These are phyloP conservation scores for Drosophila rhopaloa DNA, from an alignment of 1,140 invertebrate species.

Conservation along the genomic window DNA sequence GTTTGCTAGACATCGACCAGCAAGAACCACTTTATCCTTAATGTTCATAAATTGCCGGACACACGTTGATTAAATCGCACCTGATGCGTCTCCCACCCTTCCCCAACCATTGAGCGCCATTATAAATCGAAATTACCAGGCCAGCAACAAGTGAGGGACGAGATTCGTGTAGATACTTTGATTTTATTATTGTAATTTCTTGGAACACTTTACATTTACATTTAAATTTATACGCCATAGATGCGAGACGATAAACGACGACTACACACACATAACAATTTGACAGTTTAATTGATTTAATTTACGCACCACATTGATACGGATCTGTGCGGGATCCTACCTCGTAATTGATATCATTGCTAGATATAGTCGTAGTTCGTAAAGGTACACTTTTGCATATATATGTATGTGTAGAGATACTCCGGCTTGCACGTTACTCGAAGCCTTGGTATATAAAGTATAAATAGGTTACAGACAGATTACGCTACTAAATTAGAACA, in stretches of 20 bases:
- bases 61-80: conserved; percentile 57
- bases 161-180: conserved; percentile 63
- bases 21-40: conserved; percentile 38
- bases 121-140: conserved; percentile 8
- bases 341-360: conserved; percentile 53
- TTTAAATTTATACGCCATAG: conserved; percentile 74
- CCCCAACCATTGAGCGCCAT: background rate
- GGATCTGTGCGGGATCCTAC: conserved; percentile 24
- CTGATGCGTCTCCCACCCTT: conserved; percentile 8
- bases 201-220: conserved; percentile 80
- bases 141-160: conserved; percentile 29
- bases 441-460: conserved; percentile 65
- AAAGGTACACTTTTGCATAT: conserved; percentile 48
- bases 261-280: conserved; percentile 80
- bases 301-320: conserved; percentile 46
- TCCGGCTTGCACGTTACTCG: conserved; percentile 17
- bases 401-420: conserved; percentile 25
- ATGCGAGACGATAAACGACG: conserved; percentile 74
- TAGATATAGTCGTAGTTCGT: conserved; percentile 51
- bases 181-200: conserved; percentile 76
- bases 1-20: conserved; percentile 10
- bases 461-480: conserved; percentile 66
- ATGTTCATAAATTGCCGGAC: conserved; percentile 66
- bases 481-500: conserved; percentile 68
- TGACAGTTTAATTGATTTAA: conserved; percentile 76